A percentile compares a stretch with the other conserved stretches of the same genome.
These are phyloP conservation scores for Cylloceria caligata DNA, from an alignment of 2,888 invertebrate species.

Conservation along the genomic window DNA sequence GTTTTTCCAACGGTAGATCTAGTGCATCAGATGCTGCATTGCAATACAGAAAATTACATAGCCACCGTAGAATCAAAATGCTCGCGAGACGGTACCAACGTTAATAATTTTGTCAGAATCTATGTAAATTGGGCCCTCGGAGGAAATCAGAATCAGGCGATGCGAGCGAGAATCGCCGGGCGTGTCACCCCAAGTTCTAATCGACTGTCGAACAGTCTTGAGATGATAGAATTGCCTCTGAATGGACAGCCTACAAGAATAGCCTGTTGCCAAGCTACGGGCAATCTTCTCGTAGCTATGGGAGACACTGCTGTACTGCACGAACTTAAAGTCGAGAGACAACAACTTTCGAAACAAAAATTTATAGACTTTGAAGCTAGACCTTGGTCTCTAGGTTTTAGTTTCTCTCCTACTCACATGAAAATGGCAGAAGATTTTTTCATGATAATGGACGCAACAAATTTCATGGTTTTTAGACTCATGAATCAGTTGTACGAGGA, in stretches of 20 bases:
- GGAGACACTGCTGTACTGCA: constrained; percentile 86
- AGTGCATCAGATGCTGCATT: constrained; percentile 89
- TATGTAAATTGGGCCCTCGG: constrained; percentile 90
- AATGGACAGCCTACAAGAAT: constrained; percentile 87
- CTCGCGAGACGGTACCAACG: constrained; percentile 76
- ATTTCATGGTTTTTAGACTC: constrained; percentile 86
- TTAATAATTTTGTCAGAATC: constrained; percentile 87
- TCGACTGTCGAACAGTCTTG: constrained; percentile 87
- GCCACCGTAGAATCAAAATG: constrained; percentile 88
- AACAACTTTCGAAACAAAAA: constrained; percentile 88
- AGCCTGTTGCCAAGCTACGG: constrained; percentile 87
- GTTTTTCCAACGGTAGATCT: constrained; percentile 91
- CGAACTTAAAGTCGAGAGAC: constrained; percentile 88
- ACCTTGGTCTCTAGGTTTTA: constrained; percentile 88
- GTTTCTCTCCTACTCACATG: constrained; percentile 87
- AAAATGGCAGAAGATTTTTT: constrained; percentile 89
- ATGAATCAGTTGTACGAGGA: constrained; percentile 82
- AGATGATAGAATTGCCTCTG: constrained; percentile 91
- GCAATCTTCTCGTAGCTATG: constrained; percentile 84
- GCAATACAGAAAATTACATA: constrained; percentile 89
- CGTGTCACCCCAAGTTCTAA: constrained; percentile 90
- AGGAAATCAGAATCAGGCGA: constrained; percentile 85
- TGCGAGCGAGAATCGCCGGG: constrained; percentile 90
- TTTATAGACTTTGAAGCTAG: constrained; percentile 90
- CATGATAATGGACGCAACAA: constrained; percentile 87